Evolutionary conservation across 2,113 vertebrate species (phyloP), one percentile per base, ranked within the genome.

Genomic region (Gasterosteus aculeatus): DNA sequence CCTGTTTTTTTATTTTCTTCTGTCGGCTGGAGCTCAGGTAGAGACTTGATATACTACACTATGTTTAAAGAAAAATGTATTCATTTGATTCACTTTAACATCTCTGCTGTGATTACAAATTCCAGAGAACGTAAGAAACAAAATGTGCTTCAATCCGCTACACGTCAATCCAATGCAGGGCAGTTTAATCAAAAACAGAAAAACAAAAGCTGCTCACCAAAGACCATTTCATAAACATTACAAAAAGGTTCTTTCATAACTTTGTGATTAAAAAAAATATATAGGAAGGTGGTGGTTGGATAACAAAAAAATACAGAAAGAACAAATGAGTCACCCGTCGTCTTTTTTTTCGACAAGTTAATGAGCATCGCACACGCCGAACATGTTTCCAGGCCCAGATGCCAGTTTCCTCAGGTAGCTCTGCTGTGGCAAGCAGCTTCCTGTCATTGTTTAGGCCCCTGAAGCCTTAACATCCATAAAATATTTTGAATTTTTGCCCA

Each of bases 381-480:
- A 60, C 42, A 69, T 18, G 53, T 64, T 81, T 84, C 70, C 74
- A 57, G 9, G 53, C 49, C 59, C n/a, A 16, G 29, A 41, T 87
- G 84, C 81, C 80, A 68, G 75, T 67, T 87, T 88, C 67, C 78
- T 74, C 89, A 89, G 85, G 74, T 90, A 76, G 63, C 49, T 64
- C 69, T 61, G 49, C 59, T 56, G 29, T 73, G 69, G 79, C 7
- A 69, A 3, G 69, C 35, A 26, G 66, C 73, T 92, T 92, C 88
- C 89, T 83, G 59, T 60, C 71, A 83, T 92, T 90, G 87, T 91
- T 80, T 29, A 66, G 16, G 62, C 41, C 58, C 42, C 57, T 63
- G 56, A 67, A 78, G 51, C 62, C n/a, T 2, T 22, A 3, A 26
- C 22, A 53, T 54, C 4, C 29, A 33, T 33, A 59, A 41, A 44